phyloP scores from a whole-genome alignment of 2,888 invertebrate species.

The Trichopria drosophilae region DNA sequence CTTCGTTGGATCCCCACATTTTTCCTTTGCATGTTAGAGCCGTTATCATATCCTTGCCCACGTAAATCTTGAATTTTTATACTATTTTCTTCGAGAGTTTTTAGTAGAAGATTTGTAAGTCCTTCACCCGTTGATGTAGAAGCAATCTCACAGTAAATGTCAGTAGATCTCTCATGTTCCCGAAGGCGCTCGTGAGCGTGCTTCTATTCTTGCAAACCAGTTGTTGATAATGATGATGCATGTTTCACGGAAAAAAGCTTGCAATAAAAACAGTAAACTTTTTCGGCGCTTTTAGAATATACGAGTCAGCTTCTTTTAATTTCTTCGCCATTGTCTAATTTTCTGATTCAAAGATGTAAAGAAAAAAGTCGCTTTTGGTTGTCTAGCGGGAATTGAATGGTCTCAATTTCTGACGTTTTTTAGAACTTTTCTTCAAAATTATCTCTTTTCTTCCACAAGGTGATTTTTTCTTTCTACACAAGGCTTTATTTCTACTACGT shows the following conservation, averaged over 20 bases:
- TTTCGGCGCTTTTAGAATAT: conserved; percentile 19
- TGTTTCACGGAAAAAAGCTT: conserved; percentile 21
- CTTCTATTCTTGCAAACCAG: conserved; percentile 18
- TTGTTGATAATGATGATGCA: conserved; percentile 11
- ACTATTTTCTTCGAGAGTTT: too few species aligned
- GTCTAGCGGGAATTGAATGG: too few species aligned
- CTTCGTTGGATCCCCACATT: conserved; percentile 17
- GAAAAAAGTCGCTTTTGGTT: too few species aligned
- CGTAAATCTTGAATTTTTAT: conserved; percentile 18
- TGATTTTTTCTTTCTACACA: too few species aligned
- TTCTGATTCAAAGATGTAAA: too few species aligned
- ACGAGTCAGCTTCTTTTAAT: conserved; percentile 25
- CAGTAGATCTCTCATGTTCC: conserved; percentile 12
- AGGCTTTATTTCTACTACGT: too few species aligned
- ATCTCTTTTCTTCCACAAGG: too few species aligned
- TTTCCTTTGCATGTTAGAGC: conserved; percentile 28
- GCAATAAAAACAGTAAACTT: conserved; percentile 24
- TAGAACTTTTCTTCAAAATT: too few species aligned
- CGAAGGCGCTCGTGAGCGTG: conserved; percentile 11
- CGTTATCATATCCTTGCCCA: conserved; percentile 31
- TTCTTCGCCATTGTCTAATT: conserved; percentile 25
- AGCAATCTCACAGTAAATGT: too few species aligned
- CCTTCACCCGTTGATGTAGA: too few species aligned
- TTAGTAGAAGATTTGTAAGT: not conserved
- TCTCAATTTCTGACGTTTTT: too few species aligned